Conservation (phyloP, 2,113 vertebrate species). For the Cryptomyrus ogoouensis region DNA sequence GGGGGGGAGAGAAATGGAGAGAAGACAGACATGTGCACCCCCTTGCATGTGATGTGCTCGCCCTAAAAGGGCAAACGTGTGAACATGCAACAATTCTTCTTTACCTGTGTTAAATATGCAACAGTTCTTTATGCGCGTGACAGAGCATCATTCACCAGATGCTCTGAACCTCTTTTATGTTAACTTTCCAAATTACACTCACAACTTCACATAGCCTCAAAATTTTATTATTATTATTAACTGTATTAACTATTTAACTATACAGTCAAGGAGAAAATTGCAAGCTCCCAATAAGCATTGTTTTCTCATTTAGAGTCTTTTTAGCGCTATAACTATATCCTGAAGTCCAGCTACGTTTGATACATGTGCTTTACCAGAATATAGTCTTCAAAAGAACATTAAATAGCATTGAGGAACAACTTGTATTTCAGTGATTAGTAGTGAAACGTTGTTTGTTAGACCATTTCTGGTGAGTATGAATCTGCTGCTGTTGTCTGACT, state of each 20-base stretch:
- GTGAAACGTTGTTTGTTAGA: neutral
- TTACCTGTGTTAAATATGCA: neutral
- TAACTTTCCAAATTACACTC: neutral
- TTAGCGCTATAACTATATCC: neutral
- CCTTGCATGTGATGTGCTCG: neutral
- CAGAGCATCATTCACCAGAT: neutral
- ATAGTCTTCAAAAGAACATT: neutral
- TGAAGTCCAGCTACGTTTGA: neutral
- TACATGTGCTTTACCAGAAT: neutral
- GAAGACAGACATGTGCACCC: neutral
- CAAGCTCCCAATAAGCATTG: neutral
- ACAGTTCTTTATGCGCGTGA: neutral
- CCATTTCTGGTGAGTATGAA: neutral
- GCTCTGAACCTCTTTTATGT: neutral
- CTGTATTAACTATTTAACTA: no score
- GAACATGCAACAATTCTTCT: neutral
- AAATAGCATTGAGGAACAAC: neutral
- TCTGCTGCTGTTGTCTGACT: neutral
- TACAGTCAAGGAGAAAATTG: neutral
- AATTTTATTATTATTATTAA: no score
- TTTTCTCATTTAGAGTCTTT: neutral
- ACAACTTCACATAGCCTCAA: neutral
- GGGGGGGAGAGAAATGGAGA: neutral
- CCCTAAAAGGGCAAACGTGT: neutral
- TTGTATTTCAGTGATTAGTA: neutral